Evolutionary conservation across 2,797 vertebrate genomes (phyloP).

Genomic region (Psittacula derbiana): DNA sequence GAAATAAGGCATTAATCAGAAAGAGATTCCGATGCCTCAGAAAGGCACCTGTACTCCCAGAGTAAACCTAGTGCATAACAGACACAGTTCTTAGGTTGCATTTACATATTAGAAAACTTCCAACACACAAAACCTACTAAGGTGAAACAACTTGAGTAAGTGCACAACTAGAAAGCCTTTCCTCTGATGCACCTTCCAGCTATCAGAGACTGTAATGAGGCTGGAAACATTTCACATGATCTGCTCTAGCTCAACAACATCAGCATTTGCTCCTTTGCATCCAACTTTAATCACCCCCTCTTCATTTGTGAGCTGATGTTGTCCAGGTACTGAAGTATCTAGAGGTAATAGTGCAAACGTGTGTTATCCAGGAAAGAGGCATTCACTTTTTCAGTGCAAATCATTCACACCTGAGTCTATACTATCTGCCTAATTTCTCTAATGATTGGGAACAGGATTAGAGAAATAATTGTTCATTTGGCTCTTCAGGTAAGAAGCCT

Average conservation of each 20-base stretch:
- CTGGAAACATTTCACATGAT: accelerated
- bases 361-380: not conserved
- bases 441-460: not conserved
- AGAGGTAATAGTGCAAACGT: not conserved
- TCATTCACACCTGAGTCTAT: not conserved
- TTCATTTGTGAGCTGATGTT: not conserved
- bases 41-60: not conserved
- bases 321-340: not conserved
- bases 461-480: not conserved
- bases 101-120: not conserved
- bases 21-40: not conserved
- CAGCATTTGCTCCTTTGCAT: not conserved
- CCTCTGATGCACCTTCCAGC: not conserved
- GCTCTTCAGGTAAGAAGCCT: not conserved
- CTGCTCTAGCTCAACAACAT: not conserved
- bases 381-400: not conserved
- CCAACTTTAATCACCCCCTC: not conserved
- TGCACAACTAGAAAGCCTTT: not conserved
- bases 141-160: not conserved
- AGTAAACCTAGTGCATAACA: not conserved
- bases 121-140: not conserved
- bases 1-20: not conserved
- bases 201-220: accelerated
- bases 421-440: not conserved
- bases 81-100: not conserved